Conservation (phyloP, 2,888 invertebrate genomes). For the Rhamnusium bicolor region DNA sequence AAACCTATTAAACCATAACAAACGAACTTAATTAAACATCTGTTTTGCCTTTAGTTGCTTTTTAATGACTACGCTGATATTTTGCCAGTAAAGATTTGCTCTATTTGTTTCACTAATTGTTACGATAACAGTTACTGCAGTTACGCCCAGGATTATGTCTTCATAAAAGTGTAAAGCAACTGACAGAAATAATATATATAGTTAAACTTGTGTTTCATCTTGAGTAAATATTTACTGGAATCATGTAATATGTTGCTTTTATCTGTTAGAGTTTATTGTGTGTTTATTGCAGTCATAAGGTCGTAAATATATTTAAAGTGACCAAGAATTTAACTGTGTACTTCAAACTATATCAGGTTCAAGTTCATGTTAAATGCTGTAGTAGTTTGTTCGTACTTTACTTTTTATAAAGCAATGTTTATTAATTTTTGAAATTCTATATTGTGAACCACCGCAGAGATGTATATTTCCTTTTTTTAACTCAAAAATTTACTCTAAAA, state of each 20-base stretch:
- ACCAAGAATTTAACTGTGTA: neutral
- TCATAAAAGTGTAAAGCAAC: neutral
- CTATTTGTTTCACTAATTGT: constrained; percentile 2
- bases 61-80: neutral
- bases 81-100: constrained; percentile 3
- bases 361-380: neutral
- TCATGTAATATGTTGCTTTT: neutral
- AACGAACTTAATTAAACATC: constrained; percentile 1
- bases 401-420: too few relatives aligned
- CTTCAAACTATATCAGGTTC: neutral
- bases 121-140: neutral
- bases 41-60: neutral
- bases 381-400: too few relatives aligned
- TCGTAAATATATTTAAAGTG: neutral
- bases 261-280: neutral
- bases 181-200: neutral
- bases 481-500: too few relatives aligned
- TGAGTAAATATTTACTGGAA: constrained; percentile 5
- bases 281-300: neutral
- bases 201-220: neutral
- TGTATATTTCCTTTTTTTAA: too few relatives aligned
- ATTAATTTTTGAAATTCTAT: too few relatives aligned
- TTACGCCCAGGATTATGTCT: constrained; percentile 1
- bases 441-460: too few relatives aligned
- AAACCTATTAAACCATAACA: neutral